Evolutionary conservation across 53 echinoderm and acorn worm species (phyloP).

Genomic region (Pentamera pediparva): DNA sequence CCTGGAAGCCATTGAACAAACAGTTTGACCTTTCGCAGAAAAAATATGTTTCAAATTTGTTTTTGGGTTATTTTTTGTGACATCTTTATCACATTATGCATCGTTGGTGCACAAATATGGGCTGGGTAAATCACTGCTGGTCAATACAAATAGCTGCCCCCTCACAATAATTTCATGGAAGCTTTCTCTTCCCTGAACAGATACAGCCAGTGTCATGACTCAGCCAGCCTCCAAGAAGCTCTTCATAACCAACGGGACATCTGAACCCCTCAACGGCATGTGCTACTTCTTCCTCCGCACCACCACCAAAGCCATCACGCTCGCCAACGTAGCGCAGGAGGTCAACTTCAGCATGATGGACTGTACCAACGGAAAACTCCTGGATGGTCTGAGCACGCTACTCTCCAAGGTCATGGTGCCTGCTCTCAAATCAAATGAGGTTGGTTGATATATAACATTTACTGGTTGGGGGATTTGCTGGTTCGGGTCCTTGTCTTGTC

Average conservation of each 20-base stretch:
- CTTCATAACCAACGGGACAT: constrained; percentile 89
- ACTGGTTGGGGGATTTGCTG: too few relatives aligned
- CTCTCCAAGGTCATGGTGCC: constrained; percentile 91
- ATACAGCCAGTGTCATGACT: constrained; percentile 72
- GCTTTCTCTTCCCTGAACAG: constrained; percentile 24
- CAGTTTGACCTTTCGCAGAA: too few relatives aligned
- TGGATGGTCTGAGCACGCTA: constrained; percentile 73
- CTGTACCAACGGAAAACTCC: constrained; percentile 76
- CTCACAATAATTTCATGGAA: too few relatives aligned
- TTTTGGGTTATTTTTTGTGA: too few relatives aligned
- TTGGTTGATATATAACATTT: too few relatives aligned
- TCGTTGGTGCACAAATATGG: too few relatives aligned
- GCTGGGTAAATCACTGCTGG: too few relatives aligned
- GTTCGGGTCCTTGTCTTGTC: too few relatives aligned
- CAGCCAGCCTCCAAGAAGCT: constrained; percentile 72
- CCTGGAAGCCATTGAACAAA: too few relatives aligned
- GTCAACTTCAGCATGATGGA: constrained; percentile 90
- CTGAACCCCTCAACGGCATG: constrained; percentile 87
- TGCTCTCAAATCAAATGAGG: constrained; percentile 83
- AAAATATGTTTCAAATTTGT: too few relatives aligned
- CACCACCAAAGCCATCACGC: constrained; percentile 70
- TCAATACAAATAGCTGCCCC: too few relatives aligned
- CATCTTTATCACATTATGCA: too few relatives aligned
- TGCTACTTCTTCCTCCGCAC: constrained; percentile 96
- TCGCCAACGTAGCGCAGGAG: constrained; percentile 75